Conservation (phyloP, 1,140 invertebrate genomes). For the Pomacea maculata region DNA sequence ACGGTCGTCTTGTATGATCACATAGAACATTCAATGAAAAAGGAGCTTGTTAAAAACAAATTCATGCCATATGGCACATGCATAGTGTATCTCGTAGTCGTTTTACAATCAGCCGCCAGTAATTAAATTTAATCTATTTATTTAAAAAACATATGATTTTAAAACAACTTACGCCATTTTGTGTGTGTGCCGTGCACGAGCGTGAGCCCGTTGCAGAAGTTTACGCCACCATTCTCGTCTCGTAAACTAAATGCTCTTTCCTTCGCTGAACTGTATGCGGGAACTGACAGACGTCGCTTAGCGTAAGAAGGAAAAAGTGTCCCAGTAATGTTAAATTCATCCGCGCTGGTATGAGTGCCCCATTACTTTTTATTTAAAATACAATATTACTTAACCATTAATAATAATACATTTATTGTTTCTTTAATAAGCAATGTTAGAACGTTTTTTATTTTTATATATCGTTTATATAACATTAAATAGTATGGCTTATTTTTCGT, state of each 20-base stretch:
- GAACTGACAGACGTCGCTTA: neutral
- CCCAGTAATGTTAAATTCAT: neutral
- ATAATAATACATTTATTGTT: no score
- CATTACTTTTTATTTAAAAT: no score
- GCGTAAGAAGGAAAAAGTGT: conserved; percentile 1
- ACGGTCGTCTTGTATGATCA: no score
- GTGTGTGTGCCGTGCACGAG: conserved; percentile 27
- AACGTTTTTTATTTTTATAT: no score
- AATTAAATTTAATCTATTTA: neutral
- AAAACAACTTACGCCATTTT: conserved; percentile 27
- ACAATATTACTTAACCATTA: no score
- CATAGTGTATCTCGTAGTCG: no score
- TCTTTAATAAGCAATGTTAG: no score
- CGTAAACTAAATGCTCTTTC: neutral
- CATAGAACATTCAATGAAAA: neutral
- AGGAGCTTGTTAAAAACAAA: neutral
- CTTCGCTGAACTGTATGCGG: neutral
- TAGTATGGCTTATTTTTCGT: no score
- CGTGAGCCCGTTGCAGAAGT: conserved; percentile 23
- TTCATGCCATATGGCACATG: neutral
- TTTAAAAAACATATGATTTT: neutral
- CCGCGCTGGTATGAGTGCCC: neutral
- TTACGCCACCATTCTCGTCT: conserved; percentile 18
- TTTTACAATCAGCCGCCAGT: neutral
- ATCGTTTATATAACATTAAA: no score